Base-by-base conservation (phyloP, 1,140 invertebrate species). In the Ephestia elutella region DNA sequence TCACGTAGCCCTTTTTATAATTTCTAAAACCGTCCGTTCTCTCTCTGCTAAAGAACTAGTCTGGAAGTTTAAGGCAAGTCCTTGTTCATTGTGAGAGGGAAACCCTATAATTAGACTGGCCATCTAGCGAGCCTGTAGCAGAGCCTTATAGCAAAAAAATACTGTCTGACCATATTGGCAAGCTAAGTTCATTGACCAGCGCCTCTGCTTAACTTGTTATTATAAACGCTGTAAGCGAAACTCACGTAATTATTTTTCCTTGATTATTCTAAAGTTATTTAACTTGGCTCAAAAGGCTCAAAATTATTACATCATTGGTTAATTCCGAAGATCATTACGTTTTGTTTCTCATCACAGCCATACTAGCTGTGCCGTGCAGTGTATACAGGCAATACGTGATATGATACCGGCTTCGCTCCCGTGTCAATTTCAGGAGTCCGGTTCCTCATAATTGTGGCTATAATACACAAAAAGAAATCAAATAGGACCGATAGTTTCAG, bases 91-190 rank as follows among this genome's bases (percentile, higher is more conserved):
- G 59, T 56, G 68, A 72, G 66, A 71, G 62, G 61, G 65, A 66
- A 54, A 59, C 63, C 72, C 77, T 83, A 80, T 83, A 81, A 78
- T 83, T 83, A 81, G 80, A 83, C 80, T 73, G 71, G 65, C 70
- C 67, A 75, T 73, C 72, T 70, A 80, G 76, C 68, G 62, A 70
- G 70, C 65, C 70, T 66, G 65, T 63, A 70, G 73, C 57, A 66
- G 68, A 63, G 70, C 76, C 73, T 72, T 66, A 73, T 73, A 78
- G 75, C 73, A 81, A 82, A 81, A 28, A 82, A 80, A 73, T 73
- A 69, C 63, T 2, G 21, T 25, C 21, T 70, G 65, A 57, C 56
- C 62, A 60, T 71, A 73, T 74, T 56, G 73, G 63, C 77, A 70
- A 66, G 73, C 69, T 35, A 68, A 59, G 78, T 73, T 84, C 78